Base-by-base conservation (phyloP, 2,888 invertebrate genomes). In the Zaprionus lineosus region DNA sequence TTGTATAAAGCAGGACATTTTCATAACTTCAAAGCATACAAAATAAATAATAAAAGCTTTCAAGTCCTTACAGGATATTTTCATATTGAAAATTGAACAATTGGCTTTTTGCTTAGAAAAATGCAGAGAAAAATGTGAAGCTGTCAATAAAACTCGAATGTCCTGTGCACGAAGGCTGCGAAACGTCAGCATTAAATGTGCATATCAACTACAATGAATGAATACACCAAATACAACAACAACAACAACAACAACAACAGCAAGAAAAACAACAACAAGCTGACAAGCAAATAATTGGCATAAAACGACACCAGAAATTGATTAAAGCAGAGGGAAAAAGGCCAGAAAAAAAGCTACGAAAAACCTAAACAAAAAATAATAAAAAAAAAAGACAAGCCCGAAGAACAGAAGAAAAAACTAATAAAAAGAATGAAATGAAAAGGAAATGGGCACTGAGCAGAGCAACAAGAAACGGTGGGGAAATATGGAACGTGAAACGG, bases 271-370 rank as follows among this genome's bases (percentile, higher is more conserved):
- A 51, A 36, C 37, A 61, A 41, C 24, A 44, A 47, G 15, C 60
- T 65, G 68, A 55, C 68, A 61, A 60, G 59, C 68, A 63, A 63
- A 78, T 79, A 77, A 77, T 79, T 79, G 84, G 67, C 61, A 74
- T 71, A 66, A 84, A 84, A 74, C 71, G 84, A 81, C 66, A 81
- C 67, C 67, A 65, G 64, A 66, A 83, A 83, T 72, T 79, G 79
- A 83, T 83, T 71, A 83, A 73, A 59, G 11, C 55, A 34, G 29
- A 7, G 12, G 19, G 18, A 33, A 46, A 37, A 46, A 48, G n/a
- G n/a, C n/a, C n/a, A 50, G 9, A n/a, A 34, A 12, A n/a, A 8
- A 31, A 26, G 16, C 19, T n/a, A n/a, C n/a, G n/a, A n/a, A n/a
- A n/a, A n/a, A n/a, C n/a, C n/a, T n/a, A n/a, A n/a, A n/a, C n/a